These are phyloP conservation scores for Hyla sarda DNA, from an alignment of 2,113 vertebrate genomes.

Conservation along the genomic window DNA sequence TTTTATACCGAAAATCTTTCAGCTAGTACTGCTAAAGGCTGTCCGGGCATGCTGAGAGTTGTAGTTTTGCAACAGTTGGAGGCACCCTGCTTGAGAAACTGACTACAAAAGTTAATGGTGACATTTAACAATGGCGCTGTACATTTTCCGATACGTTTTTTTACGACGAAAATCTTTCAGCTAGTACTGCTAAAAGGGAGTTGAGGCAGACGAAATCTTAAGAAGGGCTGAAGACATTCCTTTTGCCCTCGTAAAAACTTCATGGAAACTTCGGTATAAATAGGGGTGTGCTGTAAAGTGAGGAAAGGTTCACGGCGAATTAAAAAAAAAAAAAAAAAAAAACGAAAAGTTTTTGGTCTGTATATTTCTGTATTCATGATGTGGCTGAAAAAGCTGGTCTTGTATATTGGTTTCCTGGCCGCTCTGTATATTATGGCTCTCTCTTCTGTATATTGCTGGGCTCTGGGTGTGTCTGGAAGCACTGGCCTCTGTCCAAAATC, in stretches of 20 bases:
- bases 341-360: not conserved
- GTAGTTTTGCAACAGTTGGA: too few relatives aligned
- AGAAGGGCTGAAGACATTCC: slow-evolving; percentile 42
- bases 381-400: slow-evolving; percentile 26
- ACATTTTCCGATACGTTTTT: too few relatives aligned
- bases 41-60: too few relatives aligned
- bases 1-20: too few relatives aligned
- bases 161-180: too few relatives aligned
- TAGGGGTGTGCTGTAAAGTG: slow-evolving; percentile 30
- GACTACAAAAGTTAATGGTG: not conserved
- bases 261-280: slow-evolving; percentile 33
- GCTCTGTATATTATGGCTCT: slow-evolving; percentile 51
- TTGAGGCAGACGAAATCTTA: not conserved
- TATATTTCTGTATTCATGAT: slow-evolving; percentile 42
- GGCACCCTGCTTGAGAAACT: too few relatives aligned
- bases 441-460: slow-evolving; percentile 47
- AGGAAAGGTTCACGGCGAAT: not conserved
- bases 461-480: slow-evolving; percentile 58
- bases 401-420: slow-evolving; percentile 15
- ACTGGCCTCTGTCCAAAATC: slow-evolving; percentile 52
- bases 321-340: too few relatives aligned
- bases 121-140: too few relatives aligned
- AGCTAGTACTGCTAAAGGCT: not conserved
- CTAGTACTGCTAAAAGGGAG: not conserved
- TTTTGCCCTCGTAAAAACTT: slow-evolving; percentile 44